A percentile compares a stretch with the other conserved stretches of the same genome.
Conservation (phyloP, 2,797 vertebrate species). For the Liparis tanakae region DNA sequence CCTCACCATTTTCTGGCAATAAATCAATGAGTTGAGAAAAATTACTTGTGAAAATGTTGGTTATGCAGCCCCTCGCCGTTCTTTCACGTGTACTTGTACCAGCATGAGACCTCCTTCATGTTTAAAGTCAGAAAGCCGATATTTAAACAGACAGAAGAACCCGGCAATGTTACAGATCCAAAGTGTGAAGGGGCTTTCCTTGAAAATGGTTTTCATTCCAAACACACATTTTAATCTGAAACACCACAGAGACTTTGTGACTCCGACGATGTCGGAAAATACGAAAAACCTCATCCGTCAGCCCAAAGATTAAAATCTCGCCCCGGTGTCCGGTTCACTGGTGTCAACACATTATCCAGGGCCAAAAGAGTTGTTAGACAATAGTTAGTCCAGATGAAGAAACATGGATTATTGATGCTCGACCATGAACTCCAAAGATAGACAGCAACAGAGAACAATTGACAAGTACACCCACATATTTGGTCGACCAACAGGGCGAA, state of each 20-base stretch:
- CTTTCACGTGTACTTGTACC: not conserved
- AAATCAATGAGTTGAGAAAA: not conserved
- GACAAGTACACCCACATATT: slow-evolving; percentile 25
- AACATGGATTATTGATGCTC: slow-evolving; percentile 7
- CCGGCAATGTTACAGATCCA: not conserved
- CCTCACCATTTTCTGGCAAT: not conserved
- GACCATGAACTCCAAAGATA: slow-evolving; percentile 6
- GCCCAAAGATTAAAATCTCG: slow-evolving; percentile 19
- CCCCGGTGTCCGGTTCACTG: slow-evolving; percentile 3
- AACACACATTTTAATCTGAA: slow-evolving; percentile 4
- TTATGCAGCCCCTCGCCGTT: not conserved
- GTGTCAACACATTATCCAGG: slow-evolving; percentile 16
- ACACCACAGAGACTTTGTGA: not conserved
- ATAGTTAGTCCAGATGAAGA: slow-evolving; percentile 1
- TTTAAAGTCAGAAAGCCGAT: not conserved
- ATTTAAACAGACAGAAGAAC: not conserved
- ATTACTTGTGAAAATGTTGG: not conserved
- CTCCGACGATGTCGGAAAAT: slow-evolving; percentile 3
- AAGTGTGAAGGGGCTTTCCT: not conserved
- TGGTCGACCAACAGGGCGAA: not conserved
- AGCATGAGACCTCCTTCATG: not conserved
- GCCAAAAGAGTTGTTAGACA: slow-evolving; percentile 14
- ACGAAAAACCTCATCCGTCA: slow-evolving; percentile 1
- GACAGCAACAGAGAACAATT: slow-evolving; percentile 8
- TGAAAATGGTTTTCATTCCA: not conserved